These are phyloP conservation scores for Falco rusticolus DNA, from an alignment of 2,797 vertebrate genomes.

Conservation along the genomic window DNA sequence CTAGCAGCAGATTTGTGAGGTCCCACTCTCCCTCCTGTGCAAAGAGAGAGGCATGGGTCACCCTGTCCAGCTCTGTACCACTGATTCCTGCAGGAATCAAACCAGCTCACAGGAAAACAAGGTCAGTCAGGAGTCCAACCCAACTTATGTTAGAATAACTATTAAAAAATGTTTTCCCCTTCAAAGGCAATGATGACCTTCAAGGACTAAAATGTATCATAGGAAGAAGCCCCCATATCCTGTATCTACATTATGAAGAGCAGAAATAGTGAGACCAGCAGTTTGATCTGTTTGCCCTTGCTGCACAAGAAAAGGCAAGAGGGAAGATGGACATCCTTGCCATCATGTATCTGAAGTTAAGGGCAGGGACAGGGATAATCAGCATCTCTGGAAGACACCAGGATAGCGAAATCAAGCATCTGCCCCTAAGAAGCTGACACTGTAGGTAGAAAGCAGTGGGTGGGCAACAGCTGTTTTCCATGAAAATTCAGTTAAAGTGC, in stretches of 20 bases:
- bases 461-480: not conserved
- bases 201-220: not conserved
- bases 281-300: not conserved
- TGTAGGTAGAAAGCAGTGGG: not conserved
- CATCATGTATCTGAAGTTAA: not conserved
- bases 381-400: not conserved
- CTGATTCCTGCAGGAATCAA: not conserved
- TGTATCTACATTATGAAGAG: not conserved
- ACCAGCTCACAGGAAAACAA: not conserved
- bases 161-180: not conserved
- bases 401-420: not conserved
- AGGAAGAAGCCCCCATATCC: not conserved
- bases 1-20: not conserved
- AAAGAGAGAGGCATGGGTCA: not conserved
- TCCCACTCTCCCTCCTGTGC: not conserved
- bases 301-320: not conserved
- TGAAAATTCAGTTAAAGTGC: not conserved
- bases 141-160: not conserved
- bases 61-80: not conserved
- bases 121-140: not conserved
- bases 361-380: not conserved
- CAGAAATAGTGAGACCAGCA: not conserved
- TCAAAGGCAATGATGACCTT: not conserved
- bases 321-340: fast-evolving
- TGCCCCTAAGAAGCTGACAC: not conserved